Evolutionary conservation across 2,797 vertebrate genomes (phyloP), one percentile per base, ranked within the genome.

Genomic region (Pseudochaenichthys georgianus): DNA sequence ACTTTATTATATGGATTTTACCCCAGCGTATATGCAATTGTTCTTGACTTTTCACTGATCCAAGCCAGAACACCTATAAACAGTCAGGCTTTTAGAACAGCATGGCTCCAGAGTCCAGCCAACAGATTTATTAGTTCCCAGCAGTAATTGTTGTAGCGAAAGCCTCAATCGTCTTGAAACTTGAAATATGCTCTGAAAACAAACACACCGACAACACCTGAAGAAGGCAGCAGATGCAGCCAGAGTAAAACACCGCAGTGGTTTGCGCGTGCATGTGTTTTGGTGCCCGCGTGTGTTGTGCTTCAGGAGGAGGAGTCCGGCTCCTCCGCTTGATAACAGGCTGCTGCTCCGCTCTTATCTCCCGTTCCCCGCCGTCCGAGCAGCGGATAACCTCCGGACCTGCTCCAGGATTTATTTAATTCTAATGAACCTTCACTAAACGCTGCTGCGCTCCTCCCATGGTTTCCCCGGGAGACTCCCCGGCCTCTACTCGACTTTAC

Each of bases 381-480:
- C 78, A 11, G 73, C 70, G 76, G 82, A 47, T 67, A 88, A 81
- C 75, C 70, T 53, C 77, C 78, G 80, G 81, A 84, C 80, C 58
- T 69, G 47, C 2, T 15, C 28, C 76, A 69, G 82, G 86, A 92
- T 90, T 89, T 73, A 48, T 75, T 31, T 23, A 12, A 53, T 82
- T 81, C 52, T 75, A 41, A 10, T 72, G 47, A 77, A 81, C 78
- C 48, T 79, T 71, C 60, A 2, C 38, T 43, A 19, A 38, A 23
- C 64, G 67, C 75, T 0, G 65, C 1, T 12, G 82, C 80, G 88
- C 91, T 68, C 78, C 80, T 83, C 87, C 61, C 89, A 95, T 95
- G 94, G 80, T 94, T 92, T 83, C 91, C 93, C 88, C 86, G 86
- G 90, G 66, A 78, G 84, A 78, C 75, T 83, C 84, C 67, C 70